A percentile compares a stretch with the other conserved stretches of the same genome.
Evolutionary conservation across 2,113 vertebrate species (phyloP).

Genomic region (Acrocephalus arundinaceus): DNA sequence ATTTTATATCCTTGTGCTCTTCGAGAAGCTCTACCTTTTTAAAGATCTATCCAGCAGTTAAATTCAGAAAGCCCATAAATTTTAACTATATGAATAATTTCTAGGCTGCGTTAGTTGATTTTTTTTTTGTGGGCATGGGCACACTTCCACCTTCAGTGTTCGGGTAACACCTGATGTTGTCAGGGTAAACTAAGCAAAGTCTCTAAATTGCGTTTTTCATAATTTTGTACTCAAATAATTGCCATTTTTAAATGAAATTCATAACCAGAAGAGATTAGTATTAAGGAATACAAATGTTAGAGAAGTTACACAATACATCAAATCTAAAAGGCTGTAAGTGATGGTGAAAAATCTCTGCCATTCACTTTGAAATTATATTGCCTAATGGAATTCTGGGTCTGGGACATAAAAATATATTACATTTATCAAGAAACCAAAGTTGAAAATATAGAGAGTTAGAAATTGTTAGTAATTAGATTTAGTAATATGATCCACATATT

Average conservation of each 20-base stretch:
- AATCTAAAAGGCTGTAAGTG: neutral
- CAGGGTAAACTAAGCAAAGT: neutral
- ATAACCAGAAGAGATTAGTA: neutral
- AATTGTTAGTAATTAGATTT: neutral
- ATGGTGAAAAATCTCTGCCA: fast-evolving
- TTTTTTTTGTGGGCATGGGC: neutral
- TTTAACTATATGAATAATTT: neutral
- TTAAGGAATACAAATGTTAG: neutral
- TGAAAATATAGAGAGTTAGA: neutral
- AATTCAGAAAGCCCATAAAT: neutral
- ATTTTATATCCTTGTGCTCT: neutral
- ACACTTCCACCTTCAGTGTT: neutral
- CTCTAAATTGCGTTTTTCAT: neutral
- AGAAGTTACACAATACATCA: neutral
- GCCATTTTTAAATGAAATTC: neutral
- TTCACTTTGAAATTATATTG: neutral
- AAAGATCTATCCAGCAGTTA: neutral
- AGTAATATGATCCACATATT: neutral
- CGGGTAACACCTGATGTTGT: neutral
- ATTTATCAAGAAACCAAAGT: neutral
- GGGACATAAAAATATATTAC: neutral
- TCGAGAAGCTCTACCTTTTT: neutral
- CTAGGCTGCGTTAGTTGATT: neutral
- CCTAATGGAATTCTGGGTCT: neutral
- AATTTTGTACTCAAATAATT: neutral